Evolutionary conservation across 1,140 invertebrate species (phyloP).

Genomic region (Ptiloglossa arizonensis): DNA sequence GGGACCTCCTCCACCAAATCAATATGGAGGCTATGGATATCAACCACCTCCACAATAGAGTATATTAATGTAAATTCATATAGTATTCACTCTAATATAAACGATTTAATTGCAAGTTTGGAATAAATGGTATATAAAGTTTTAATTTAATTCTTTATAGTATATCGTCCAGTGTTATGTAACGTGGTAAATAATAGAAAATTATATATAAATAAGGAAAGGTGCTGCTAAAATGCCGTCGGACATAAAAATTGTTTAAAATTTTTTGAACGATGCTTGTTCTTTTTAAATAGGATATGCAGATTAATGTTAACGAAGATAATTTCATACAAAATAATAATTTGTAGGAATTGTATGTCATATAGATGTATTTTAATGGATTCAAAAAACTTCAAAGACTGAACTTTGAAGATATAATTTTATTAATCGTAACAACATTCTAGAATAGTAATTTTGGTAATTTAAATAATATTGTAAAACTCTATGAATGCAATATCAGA

Average conservation of each 20-base stretch:
- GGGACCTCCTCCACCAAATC: conserved; percentile 79
- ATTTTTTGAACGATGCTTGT: neutral
- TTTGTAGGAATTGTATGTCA: conserved; percentile 1
- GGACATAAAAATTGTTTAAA: neutral
- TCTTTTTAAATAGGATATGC: neutral
- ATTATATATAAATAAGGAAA: conserved; percentile 42
- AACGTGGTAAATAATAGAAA: conserved; percentile 26
- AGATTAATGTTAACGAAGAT: neutral
- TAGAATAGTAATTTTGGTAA: neutral
- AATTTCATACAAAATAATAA: neutral
- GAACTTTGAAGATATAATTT: conserved; percentile 1
- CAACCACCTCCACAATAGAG: conserved; percentile 81
- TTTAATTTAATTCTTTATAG: conserved; percentile 50
- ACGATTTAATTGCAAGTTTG: conserved; percentile 25
- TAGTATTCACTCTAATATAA: conserved; percentile 21
- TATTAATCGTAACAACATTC: neutral
- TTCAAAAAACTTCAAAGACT: neutral
- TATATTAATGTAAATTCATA: conserved; percentile 46
- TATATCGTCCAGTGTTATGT: conserved; percentile 44
- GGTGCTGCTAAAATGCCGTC: conserved; percentile 25
- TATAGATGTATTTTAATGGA: neutral
- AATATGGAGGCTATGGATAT: conserved; percentile 81
- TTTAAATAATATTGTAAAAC: neutral
- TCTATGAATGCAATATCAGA: neutral
- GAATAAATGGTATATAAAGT: conserved; percentile 39